A percentile compares a stretch with the other conserved stretches of the same genome.
Evolutionary conservation across 2,113 vertebrate species (phyloP).

Genomic region (Notarius lentiginosus): DNA sequence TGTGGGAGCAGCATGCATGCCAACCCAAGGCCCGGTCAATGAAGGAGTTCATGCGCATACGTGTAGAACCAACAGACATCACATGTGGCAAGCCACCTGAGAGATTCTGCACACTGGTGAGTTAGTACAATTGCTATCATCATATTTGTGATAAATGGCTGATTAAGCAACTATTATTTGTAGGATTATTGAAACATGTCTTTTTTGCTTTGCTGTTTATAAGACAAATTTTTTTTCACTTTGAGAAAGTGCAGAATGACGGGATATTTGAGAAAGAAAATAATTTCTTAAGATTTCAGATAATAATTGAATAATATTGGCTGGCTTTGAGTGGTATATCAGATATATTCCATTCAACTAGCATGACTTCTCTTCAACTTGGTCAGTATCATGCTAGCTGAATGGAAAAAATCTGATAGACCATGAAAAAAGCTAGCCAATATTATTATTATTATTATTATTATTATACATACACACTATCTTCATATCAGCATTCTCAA

Average conservation of each 20-base stretch:
- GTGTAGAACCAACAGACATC: conserved; percentile 89
- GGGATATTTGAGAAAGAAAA: not conserved
- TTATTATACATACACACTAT: no score
- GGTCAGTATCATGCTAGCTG: no score
- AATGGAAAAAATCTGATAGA: no score
- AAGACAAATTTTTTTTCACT: not conserved
- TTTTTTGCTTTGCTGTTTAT: not conserved
- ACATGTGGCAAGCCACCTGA: conserved; percentile 93
- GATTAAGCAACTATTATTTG: not conserved
- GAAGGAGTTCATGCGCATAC: conserved; percentile 90
- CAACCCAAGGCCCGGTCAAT: conserved; percentile 87
- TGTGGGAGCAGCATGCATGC: conserved; percentile 97
- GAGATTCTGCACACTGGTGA: conserved; percentile 96
- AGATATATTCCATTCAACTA: no score
- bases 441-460: no score
- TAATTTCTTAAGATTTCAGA: not conserved
- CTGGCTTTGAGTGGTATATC: no score
- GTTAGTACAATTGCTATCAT: conserved; percentile 58
- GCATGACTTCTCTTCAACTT: no score
- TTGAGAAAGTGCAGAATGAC: not conserved
- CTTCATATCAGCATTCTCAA: no score
- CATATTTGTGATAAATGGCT: not conserved
- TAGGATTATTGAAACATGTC: not conserved
- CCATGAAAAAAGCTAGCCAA: no score
- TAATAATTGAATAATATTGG: not conserved